A percentile compares a stretch with the other conserved stretches of the same genome.
Conservation (phyloP, 2,113 vertebrate genomes). For the Daboia siamensis region DNA sequence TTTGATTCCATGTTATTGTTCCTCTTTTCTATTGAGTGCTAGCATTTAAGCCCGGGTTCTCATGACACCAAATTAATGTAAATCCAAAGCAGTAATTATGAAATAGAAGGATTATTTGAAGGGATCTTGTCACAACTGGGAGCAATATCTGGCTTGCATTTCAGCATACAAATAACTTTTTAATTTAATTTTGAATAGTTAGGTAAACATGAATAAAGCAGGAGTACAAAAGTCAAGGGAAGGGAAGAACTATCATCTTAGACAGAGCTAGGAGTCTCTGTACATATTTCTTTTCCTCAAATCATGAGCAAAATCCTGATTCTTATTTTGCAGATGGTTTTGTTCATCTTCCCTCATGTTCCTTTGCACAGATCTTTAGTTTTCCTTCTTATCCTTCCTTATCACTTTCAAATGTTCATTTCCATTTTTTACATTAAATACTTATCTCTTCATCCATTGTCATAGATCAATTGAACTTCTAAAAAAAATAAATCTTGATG, state of each 20-base stretch:
- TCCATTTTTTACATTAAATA: not conserved
- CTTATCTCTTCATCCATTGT: not conserved
- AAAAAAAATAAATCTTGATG: not conserved
- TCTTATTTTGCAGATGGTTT: not conserved
- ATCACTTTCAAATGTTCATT: not conserved
- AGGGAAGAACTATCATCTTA: not conserved
- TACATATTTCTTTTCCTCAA: not conserved
- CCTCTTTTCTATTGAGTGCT: constrained; percentile 1
- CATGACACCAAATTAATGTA: not conserved
- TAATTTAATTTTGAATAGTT: not conserved
- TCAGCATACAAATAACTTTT: not conserved
- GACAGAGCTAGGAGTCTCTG: not conserved
- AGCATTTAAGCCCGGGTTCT: not conserved
- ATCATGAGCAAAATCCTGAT: not conserved
- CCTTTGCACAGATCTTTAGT: not conserved
- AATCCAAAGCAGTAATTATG: not conserved
- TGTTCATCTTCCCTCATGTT: not conserved
- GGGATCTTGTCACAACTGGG: not conserved
- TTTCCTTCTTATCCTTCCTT: not conserved
- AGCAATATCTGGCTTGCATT: not conserved
- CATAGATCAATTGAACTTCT: not conserved
- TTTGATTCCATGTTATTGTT: not conserved
- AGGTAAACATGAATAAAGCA: not conserved
- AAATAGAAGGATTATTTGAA: not conserved
- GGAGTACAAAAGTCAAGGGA: not conserved